Conservation (phyloP, 1,140 invertebrate species). For the Lucilia sericata region DNA sequence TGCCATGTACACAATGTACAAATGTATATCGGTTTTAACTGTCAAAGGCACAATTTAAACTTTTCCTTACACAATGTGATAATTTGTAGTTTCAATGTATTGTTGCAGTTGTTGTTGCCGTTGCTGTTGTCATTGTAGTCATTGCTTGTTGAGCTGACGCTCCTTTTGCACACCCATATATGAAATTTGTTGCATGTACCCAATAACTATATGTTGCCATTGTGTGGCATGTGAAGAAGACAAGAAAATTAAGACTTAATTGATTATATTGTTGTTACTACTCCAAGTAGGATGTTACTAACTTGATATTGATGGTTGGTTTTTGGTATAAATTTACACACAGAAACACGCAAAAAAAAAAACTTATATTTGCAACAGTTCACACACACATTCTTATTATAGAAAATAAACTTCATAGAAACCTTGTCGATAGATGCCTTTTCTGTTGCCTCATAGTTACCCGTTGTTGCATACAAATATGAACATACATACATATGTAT, state of each 20-base stretch:
- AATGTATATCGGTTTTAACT: background rate
- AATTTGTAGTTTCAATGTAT: conserved; percentile 32
- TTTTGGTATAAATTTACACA: no score
- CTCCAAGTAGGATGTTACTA: background rate
- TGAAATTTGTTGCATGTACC: background rate
- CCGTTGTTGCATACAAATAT: no score
- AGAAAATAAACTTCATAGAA: no score
- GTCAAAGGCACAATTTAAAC: conserved; percentile 37
- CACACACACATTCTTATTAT: no score
- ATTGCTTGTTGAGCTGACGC: conserved; percentile 11
- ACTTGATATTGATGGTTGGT: no score
- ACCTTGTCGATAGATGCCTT: no score
- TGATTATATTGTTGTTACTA: conserved; percentile 32
- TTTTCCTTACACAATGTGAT: background rate
- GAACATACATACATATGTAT: no score
- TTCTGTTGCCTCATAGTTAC: no score
- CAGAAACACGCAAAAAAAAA: no score
- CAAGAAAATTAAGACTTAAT: conserved; percentile 42
- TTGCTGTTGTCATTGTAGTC: background rate
- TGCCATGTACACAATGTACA: background rate
- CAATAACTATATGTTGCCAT: background rate
- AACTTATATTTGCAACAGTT: no score
- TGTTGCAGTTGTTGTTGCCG: background rate
- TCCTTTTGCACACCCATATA: conserved; percentile 36
- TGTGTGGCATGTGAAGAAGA: background rate